These are phyloP conservation scores for Sturmia bella DNA, from an alignment of 2,888 invertebrate genomes.

Conservation along the genomic window DNA sequence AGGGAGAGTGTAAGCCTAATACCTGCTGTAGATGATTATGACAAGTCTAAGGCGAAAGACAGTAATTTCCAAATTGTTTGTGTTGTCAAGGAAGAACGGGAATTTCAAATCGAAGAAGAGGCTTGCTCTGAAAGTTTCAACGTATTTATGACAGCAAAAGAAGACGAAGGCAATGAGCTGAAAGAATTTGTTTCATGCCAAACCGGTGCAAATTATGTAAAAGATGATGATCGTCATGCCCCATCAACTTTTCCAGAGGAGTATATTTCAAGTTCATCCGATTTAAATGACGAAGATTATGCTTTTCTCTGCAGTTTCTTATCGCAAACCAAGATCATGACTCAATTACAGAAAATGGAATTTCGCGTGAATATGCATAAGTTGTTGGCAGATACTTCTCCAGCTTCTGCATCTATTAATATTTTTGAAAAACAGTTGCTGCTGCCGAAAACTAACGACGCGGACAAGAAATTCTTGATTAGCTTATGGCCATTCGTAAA, in stretches of 20 bases:
- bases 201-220: too few relatives aligned
- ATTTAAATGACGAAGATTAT: background rate
- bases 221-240: too few relatives aligned
- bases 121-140: too few relatives aligned
- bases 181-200: too few relatives aligned
- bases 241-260: too few relatives aligned
- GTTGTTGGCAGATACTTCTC: background rate
- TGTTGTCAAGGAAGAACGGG: background rate
- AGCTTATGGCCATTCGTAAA: constrained; percentile 78
- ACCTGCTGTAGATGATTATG: background rate
- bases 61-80: too few relatives aligned
- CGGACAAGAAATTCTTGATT: constrained; percentile 78
- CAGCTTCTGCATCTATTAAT: background rate
- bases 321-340: background rate
- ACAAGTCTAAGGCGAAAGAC: background rate
- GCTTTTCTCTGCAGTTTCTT: background rate
- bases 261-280: too few relatives aligned
- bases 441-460: constrained; percentile 75
- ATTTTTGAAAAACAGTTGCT: background rate
- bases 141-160: too few relatives aligned
- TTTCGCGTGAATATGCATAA: background rate
- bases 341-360: background rate
- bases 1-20: too few relatives aligned
- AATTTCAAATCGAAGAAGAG: background rate
- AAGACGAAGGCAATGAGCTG: too few relatives aligned